phyloP scores from a whole-genome alignment of 2,888 invertebrate species.

The Orthonychiurus folsomi region DNA sequence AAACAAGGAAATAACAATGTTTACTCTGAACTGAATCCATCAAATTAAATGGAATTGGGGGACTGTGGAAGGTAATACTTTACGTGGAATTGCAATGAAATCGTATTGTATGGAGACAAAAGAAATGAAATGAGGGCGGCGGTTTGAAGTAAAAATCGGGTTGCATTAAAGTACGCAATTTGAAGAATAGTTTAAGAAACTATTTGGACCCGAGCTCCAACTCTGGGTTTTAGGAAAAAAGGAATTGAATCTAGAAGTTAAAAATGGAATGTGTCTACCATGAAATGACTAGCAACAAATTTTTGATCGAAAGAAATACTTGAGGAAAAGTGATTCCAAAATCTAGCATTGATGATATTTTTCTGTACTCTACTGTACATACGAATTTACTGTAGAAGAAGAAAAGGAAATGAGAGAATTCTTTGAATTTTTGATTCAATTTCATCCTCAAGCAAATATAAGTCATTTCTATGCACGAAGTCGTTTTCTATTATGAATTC shows the following conservation, averaged over 20 bases:
- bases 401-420: constrained; percentile 39
- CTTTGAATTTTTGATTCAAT: constrained; percentile 41
- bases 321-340: constrained; percentile 14
- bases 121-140: too few relatives aligned
- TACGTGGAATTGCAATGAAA: constrained; percentile 9
- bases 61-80: constrained; percentile 35
- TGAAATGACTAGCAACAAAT: constrained; percentile 26
- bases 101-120: too few relatives aligned
- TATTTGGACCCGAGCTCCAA: background rate
- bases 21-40: constrained; percentile 33
- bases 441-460: constrained; percentile 39
- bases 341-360: too few relatives aligned
- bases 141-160: too few relatives aligned
- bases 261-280: constrained; percentile 37
- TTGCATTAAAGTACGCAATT: too few relatives aligned
- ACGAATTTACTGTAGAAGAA: constrained; percentile 11
- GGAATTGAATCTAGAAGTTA: constrained; percentile 19
- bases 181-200: too few relatives aligned
- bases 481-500: constrained; percentile 40
- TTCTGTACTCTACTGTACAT: background rate
- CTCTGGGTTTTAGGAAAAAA: too few relatives aligned
- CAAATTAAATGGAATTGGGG: constrained; percentile 40
- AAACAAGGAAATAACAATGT: background rate
- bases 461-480: constrained; percentile 41
- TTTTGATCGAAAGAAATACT: constrained; percentile 23